phyloP scores from a whole-genome alignment of 2,113 vertebrate species.

The Antigone vipio region DNA sequence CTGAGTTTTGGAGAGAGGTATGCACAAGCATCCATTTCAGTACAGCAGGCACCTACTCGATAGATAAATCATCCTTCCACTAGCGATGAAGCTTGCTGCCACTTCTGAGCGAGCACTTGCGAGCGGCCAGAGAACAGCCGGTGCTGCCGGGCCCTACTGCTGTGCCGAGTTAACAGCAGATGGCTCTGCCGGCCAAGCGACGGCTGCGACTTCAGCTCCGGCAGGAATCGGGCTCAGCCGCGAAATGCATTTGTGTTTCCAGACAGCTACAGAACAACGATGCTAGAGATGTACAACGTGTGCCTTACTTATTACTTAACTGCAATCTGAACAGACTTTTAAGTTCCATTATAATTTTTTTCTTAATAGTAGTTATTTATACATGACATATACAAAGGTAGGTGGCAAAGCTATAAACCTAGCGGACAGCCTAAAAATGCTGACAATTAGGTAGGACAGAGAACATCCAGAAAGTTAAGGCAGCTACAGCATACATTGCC shows the following conservation, averaged over 20 bases:
- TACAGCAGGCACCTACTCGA: neutral
- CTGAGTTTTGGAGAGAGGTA: neutral
- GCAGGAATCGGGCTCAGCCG: neutral
- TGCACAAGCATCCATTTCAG: neutral
- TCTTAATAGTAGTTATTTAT: neutral
- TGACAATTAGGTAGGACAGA: neutral
- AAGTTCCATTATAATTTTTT: neutral
- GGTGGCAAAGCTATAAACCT: neutral
- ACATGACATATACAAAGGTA: neutral
- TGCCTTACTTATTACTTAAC: neutral
- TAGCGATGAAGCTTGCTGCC: neutral
- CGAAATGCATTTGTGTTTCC: neutral
- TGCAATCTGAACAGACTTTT: neutral
- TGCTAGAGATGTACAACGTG: neutral
- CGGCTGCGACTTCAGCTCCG: neutral
- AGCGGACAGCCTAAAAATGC: neutral
- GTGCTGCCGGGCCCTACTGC: neutral
- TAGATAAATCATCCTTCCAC: neutral
- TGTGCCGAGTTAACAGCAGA: neutral
- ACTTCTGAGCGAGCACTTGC: neutral
- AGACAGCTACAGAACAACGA: neutral
- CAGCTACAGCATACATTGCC: neutral
- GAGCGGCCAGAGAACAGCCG: neutral
- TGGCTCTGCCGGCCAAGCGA: slow-evolving; percentile 9
- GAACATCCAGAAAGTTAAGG: neutral